Percentiles rank a stretch among this genome's conserved stretches.
phyloP scores from a whole-genome alignment of 1,140 invertebrate species.

The Ceratitis capitata region DNA sequence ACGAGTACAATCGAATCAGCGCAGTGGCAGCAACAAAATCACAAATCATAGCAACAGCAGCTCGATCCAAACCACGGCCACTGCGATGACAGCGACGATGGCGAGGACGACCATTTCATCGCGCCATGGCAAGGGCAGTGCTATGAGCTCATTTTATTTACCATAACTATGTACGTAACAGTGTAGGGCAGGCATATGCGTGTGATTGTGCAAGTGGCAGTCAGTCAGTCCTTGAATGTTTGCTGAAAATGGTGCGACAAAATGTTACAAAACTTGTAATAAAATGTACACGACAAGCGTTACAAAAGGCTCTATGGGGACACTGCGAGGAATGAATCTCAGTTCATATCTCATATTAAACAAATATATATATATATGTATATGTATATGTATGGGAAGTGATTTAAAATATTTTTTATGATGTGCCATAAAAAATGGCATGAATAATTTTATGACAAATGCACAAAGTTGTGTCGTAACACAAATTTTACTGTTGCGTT shows the following conservation, averaged over 20 bases:
- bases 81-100: background rate
- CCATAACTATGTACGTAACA: background rate
- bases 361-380: no score
- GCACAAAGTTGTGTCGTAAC: no score
- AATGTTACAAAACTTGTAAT: background rate
- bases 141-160: background rate
- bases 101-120: no score
- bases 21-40: background rate
- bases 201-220: background rate
- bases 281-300: background rate
- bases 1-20: slow-evolving; percentile 2
- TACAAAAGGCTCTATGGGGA: background rate
- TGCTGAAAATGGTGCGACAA: background rate
- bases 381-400: no score
- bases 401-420: no score
- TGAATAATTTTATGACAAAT: no score
- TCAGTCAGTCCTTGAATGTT: background rate
- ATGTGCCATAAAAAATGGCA: no score
- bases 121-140: background rate
- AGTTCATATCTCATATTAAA: no score
- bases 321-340: background rate
- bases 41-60: background rate
- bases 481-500: no score
- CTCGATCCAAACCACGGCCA: background rate
- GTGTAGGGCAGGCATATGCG: no score